A percentile compares a stretch with the other conserved stretches of the same genome.
These are phyloP conservation scores for Tringa solitaria DNA, from an alignment of 2,113 vertebrate species.

Conservation along the genomic window DNA sequence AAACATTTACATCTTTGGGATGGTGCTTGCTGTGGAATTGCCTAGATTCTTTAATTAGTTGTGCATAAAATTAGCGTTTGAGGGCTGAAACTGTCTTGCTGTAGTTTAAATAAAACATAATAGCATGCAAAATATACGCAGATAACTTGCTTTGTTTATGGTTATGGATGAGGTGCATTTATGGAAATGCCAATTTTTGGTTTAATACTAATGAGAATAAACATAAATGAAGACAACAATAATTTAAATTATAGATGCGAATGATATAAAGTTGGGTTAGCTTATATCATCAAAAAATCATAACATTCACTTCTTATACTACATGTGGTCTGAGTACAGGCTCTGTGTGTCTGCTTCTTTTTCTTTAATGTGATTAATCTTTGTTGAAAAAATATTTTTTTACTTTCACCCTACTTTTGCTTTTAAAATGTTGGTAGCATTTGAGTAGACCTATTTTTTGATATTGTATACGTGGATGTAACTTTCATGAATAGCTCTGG, in stretches of 20 bases:
- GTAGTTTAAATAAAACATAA: background rate
- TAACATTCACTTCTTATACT: background rate
- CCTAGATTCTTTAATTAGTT: background rate
- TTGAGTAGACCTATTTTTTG: background rate
- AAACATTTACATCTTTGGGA: background rate
- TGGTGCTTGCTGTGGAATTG: background rate
- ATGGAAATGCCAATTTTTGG: background rate
- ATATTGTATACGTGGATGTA: background rate
- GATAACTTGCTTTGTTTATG: background rate
- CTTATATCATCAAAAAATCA: background rate
- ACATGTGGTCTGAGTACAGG: background rate
- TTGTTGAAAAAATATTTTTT: background rate
- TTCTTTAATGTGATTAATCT: background rate
- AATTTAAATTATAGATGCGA: background rate
- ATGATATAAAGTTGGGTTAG: background rate
- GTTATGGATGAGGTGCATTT: background rate
- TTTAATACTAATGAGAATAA: background rate
- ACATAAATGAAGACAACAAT: background rate
- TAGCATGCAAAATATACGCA: background rate
- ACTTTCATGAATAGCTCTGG: background rate
- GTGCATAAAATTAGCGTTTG: background rate
- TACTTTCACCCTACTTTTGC: background rate
- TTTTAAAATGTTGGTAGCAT: background rate
- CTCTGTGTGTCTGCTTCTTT: background rate
- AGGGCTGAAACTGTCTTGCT: background rate